Base-by-base conservation (phyloP, 2,888 invertebrate species). In the Listrodromus nycthemerus region DNA sequence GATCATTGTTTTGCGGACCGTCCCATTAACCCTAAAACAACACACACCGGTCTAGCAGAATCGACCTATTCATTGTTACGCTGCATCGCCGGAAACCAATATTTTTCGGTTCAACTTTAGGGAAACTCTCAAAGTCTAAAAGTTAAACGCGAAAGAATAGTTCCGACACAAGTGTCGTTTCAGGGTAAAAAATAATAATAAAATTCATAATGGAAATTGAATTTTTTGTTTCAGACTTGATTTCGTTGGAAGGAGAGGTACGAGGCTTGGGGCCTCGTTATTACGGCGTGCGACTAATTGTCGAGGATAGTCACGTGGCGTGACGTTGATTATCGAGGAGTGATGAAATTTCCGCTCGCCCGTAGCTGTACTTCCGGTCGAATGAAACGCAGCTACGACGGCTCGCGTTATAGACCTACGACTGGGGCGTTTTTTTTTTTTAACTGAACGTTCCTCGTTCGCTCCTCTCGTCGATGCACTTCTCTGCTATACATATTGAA, bases 301-400 rank as follows among this genome's bases (percentile, higher is more conserved):
- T 30, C 67, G 67, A 41, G 52, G 19, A 76, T 55, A 21, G 55
- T 24, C 66, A 41, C 67, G 67, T 58, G 13, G n/a, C 30, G 67
- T 37, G n/a, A 16, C 74, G 55, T 41, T 16, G 30, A 27, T 50
- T 65, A 61, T 61, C 48, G 77, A 41, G 21, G 52, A 55, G 50
- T 78, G 73, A 78, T 74, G 78, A 82, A 82, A 82, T 82, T 67
- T 73, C 52, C 45, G 63, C 78, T 61, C 73, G 78, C n/a, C 48
- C 67, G 48, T 69, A 55, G 76, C 61, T 67, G 52, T 21, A 63
- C 76, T 82, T 74, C 69, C 82, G 66, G 73, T 63, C 19, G 30
- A 48, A 58, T 58, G 77, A 3, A 41, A 65, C 19, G 33, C 41
- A 45, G 63, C 61, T 33, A 30, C 16, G 33, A 27, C 27, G 52